Percentiles rank a stretch among this genome's conserved stretches.
These are phyloP conservation scores for Drosophila prolongata DNA, from an alignment of 2,888 invertebrate species.

Conservation along the genomic window DNA sequence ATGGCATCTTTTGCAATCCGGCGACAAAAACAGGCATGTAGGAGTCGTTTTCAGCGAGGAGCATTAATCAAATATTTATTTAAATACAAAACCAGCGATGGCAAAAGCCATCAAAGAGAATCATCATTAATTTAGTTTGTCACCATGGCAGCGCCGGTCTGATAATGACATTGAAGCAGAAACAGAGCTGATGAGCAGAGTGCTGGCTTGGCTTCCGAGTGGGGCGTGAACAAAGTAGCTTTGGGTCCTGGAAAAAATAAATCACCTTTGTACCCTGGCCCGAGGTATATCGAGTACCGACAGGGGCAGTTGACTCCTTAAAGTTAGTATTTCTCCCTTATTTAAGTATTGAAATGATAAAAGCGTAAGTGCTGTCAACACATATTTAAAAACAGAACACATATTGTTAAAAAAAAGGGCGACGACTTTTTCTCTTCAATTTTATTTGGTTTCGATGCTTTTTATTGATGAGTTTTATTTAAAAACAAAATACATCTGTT, in stretches of 20 bases:
- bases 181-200: not conserved
- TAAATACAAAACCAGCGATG: conserved; percentile 57
- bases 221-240: conserved; percentile 62
- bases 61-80: conserved; percentile 79
- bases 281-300: not conserved
- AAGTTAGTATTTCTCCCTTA: no score
- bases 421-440: no score
- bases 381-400: no score
- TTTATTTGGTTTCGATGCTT: no score
- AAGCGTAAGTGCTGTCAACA: no score
- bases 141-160: conserved; percentile 51
- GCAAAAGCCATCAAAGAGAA: conserved; percentile 47
- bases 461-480: no score
- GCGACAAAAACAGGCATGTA: conserved; percentile 23
- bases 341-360: no score
- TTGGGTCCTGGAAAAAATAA: conserved; percentile 43
- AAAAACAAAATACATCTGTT: no score
- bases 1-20: conserved; percentile 49
- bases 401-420: no score
- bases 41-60: conserved; percentile 16
- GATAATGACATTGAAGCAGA: conserved; percentile 59
- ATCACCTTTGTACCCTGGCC: conserved; percentile 40
- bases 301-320: no score
- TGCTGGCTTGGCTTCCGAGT: not conserved
- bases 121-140: conserved; percentile 74